Percentiles rank a stretch among this genome's conserved stretches.
Evolutionary conservation across 2,797 vertebrate species (phyloP).

Genomic region (Prunella strophiata): DNA sequence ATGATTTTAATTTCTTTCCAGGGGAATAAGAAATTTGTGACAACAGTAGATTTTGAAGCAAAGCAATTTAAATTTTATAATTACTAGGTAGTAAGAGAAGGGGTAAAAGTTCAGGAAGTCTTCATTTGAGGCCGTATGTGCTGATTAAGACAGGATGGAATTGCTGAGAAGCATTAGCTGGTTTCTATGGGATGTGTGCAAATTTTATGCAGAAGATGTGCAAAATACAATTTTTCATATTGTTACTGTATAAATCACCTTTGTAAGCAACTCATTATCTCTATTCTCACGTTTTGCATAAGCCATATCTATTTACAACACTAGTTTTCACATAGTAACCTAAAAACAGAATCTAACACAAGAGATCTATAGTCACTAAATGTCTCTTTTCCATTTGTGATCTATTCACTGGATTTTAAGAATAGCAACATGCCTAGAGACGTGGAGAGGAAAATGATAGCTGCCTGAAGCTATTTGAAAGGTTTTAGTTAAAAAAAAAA

Average conservation of each 20-base stretch:
- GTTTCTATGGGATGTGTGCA: background rate
- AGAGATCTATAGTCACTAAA: background rate
- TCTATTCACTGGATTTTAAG: background rate
- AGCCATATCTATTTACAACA: background rate
- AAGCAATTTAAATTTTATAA: slow-evolving; percentile 23
- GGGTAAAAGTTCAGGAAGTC: background rate
- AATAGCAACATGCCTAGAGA: background rate
- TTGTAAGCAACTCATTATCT: background rate
- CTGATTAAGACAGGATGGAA: background rate
- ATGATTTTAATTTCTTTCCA: background rate
- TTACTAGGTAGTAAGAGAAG: background rate
- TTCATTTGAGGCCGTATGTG: background rate
- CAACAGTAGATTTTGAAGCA: background rate
- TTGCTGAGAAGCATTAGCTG: background rate
- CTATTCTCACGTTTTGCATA: background rate
- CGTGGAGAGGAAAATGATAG: background rate
- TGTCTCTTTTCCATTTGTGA: background rate
- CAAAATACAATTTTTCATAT: slow-evolving; percentile 12
- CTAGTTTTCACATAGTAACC: background rate
- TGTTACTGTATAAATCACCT: background rate
- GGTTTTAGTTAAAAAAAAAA: background rate
- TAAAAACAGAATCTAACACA: background rate
- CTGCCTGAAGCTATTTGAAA: slow-evolving; percentile 21
- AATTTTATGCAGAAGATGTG: background rate
- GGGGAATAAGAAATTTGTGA: background rate